phyloP scores from a whole-genome alignment of 2,797 vertebrate genomes.

The Rhadinocentrus ornatus region DNA sequence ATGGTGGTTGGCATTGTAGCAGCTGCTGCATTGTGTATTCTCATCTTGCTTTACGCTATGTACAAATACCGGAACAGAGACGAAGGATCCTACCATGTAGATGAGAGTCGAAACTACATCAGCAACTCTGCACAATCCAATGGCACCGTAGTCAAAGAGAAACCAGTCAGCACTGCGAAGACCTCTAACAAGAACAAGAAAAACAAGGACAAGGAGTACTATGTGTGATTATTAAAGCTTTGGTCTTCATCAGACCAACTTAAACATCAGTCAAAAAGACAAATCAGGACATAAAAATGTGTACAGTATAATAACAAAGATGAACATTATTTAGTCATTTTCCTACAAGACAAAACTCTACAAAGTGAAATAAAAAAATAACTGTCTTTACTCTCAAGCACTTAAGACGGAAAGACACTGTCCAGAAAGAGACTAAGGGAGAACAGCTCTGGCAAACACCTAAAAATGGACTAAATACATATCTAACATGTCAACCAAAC shows the following conservation, averaged over 20 bases:
- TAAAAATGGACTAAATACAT: conserved; percentile 83
- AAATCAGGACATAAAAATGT: conserved; percentile 83
- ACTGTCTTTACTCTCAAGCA: conserved; percentile 88
- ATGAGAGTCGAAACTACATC: conserved; percentile 99
- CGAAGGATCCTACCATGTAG: conserved; percentile 97
- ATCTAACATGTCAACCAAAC: conserved; percentile 70
- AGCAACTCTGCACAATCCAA: conserved; percentile 99
- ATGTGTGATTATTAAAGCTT: conserved; percentile 89
- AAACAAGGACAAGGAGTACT: conserved; percentile 99
- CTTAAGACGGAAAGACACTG: conserved; percentile 66
- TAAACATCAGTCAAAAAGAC: conserved; percentile 74
- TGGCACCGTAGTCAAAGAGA: conserved; percentile 96
- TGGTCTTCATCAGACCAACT: conserved; percentile 60
- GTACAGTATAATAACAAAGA: conserved; percentile 89
- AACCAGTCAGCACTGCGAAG: conserved; percentile 92
- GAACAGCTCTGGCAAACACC: conserved; percentile 80
- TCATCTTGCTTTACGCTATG: conserved; percentile 99
- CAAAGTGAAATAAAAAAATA: conserved; percentile 56
- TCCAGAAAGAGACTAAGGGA: conserved; percentile 50
- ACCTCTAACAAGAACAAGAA: conserved; percentile 96
- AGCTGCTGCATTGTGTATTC: conserved; percentile 95
- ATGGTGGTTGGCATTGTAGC: conserved; percentile 99
- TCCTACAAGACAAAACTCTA: conserved; percentile 76
- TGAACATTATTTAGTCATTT: conserved; percentile 86
- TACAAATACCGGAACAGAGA: conserved; percentile 99